phyloP scores from a whole-genome alignment of 92 coral and sea anemone genomes.

The Diadumene lineata region DNA sequence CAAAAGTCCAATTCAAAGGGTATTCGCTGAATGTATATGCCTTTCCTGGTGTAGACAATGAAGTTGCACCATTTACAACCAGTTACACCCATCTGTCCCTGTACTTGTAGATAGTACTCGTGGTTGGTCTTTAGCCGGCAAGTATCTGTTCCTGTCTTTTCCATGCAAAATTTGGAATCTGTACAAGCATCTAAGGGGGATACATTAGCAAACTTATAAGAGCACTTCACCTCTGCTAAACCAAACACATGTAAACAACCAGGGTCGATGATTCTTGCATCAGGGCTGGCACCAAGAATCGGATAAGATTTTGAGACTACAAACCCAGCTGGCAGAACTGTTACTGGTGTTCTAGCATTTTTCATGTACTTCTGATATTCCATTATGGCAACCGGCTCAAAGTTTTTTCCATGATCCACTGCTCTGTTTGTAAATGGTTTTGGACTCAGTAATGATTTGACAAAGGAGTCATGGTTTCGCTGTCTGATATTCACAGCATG shows the following conservation, averaged over 20 bases:
- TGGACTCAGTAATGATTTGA: conserved; percentile 27
- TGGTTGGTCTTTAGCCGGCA: conserved; percentile 20
- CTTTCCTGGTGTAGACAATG: conserved; percentile 33
- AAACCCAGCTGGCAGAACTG: too few relatives aligned
- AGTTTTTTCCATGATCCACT: conserved; percentile 46
- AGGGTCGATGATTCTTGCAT: conserved; percentile 33
- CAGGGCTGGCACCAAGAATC: conserved; percentile 28
- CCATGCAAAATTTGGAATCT: conserved; percentile 38
- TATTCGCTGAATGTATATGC: conserved; percentile 28
- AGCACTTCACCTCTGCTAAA: conserved; percentile 34
- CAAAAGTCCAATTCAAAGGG: conserved; percentile 34
- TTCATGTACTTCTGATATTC: conserved; percentile 42
- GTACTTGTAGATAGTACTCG: conserved; percentile 39
- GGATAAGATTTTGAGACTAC: too few relatives aligned
- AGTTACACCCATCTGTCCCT: conserved; percentile 42
- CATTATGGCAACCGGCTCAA: conserved; percentile 34
- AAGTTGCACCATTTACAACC: conserved; percentile 46
- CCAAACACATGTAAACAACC: conserved; percentile 39
- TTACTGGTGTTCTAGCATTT: conserved; percentile 29
- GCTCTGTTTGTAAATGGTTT: conserved; percentile 14
- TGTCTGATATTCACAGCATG: conserved; percentile 9
- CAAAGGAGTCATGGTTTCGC: conserved; percentile 47
- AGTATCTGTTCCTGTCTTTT: too few relatives aligned
- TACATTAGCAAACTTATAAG: conserved; percentile 23
- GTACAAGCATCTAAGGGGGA: conserved; percentile 39